Percentiles rank a stretch among this genome's conserved stretches.
phyloP scores from a whole-genome alignment of 2,888 invertebrate species.

The Cantharis nigra region DNA sequence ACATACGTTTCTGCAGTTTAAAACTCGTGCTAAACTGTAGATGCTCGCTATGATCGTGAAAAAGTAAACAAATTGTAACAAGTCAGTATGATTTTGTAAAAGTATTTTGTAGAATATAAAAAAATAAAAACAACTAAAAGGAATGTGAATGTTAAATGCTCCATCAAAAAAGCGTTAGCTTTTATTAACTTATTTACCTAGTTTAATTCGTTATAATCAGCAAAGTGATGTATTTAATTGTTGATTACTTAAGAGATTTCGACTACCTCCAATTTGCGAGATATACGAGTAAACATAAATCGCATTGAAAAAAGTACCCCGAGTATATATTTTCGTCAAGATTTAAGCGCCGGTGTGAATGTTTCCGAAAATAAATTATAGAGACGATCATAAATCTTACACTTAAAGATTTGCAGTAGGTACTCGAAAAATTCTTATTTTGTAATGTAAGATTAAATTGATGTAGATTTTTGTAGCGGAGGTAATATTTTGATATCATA shows the following conservation, averaged over 20 bases:
- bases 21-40: no score
- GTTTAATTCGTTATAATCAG: not conserved
- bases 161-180: not conserved
- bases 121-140: no score
- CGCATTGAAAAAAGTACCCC: not conserved
- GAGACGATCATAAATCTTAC: not conserved
- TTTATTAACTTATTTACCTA: not conserved
- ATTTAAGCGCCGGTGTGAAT: not conserved
- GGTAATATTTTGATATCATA: not conserved
- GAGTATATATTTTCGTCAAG: not conserved
- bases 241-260: slow-evolving; percentile 23
- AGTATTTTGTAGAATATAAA: no score
- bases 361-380: not conserved
- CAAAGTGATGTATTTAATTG: slow-evolving; percentile 19
- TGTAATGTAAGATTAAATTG: not conserved
- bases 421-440: not conserved
- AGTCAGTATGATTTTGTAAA: no score
- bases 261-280: slow-evolving; percentile 18
- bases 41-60: no score
- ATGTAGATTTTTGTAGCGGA: not conserved
- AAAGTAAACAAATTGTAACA: no score
- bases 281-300: slow-evolving; percentile 18
- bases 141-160: no score
- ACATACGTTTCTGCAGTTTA: no score
- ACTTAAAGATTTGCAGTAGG: not conserved